phyloP scores from a whole-genome alignment of 2,797 vertebrate species.

The Tokudaia tokunoshimensis region DNA sequence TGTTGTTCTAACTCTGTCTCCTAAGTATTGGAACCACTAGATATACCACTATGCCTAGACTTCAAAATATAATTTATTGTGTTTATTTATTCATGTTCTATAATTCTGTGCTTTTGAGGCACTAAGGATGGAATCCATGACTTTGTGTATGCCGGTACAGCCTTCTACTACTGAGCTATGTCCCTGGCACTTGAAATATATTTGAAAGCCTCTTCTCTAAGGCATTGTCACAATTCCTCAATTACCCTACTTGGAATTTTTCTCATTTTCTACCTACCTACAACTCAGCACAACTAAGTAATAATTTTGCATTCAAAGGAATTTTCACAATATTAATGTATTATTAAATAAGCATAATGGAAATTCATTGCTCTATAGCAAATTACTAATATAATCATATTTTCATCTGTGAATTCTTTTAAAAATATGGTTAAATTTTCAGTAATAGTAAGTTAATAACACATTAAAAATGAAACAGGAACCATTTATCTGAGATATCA shows the following conservation, averaged over 20 bases:
- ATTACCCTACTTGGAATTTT: conserved; percentile 51
- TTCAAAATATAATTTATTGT: neutral
- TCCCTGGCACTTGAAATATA: neutral
- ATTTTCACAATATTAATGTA: conserved; percentile 63
- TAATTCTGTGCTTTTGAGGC: neutral
- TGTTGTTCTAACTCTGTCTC: neutral
- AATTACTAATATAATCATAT: conserved; percentile 69
- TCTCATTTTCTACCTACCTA: conserved; percentile 56
- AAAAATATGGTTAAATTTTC: conserved; percentile 72
- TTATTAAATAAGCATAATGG: conserved; percentile 74
- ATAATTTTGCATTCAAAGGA: conserved; percentile 68
- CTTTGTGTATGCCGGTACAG: neutral
- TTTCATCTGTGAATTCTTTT: conserved; percentile 65
- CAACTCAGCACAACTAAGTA: conserved; percentile 45
- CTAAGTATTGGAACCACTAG: neutral
- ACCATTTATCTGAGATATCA: conserved; percentile 72
- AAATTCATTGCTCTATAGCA: conserved; percentile 64
- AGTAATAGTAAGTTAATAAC: conserved; percentile 71
- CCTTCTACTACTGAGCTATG: neutral
- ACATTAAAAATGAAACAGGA: conserved; percentile 76
- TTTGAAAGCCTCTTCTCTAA: conserved; percentile 49
- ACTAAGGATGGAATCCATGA: neutral
- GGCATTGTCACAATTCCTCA: conserved; percentile 45
- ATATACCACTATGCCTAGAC: neutral
- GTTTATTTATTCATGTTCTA: neutral